Evolutionary conservation across 1,140 invertebrate species (phyloP).

Genomic region (Daktulosphaira vitifoliae): DNA sequence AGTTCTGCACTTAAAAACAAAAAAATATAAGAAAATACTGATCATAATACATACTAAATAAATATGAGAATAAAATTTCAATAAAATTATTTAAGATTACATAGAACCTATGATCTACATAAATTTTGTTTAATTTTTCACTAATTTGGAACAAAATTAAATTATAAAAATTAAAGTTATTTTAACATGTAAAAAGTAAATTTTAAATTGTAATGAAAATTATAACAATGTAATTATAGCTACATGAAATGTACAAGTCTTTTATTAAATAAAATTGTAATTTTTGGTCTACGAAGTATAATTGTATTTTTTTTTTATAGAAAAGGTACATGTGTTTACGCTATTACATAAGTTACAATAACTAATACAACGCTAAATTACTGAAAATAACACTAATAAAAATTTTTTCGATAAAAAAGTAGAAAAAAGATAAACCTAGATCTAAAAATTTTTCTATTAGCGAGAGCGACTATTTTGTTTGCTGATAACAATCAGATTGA

Average conservation of each 20-base stretch:
- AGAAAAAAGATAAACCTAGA: conserved; percentile 25
- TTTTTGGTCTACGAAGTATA: too few species aligned
- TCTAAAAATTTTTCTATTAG: background rate
- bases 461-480: background rate
- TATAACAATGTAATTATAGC: too few species aligned
- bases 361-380: conserved; percentile 17
- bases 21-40: conserved; percentile 16
- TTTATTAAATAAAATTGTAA: too few species aligned
- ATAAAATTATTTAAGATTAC: conserved; percentile 19
- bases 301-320: too few species aligned
- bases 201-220: too few species aligned
- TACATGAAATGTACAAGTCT: too few species aligned
- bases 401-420: conserved; percentile 26
- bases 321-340: conserved; percentile 23
- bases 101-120: too few species aligned
- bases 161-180: too few species aligned
- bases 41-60: background rate
- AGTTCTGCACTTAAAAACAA: conserved; percentile 1
- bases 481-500: conserved; percentile 4
- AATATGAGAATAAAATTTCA: background rate
- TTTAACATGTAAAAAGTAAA: too few species aligned
- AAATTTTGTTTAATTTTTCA: too few species aligned
- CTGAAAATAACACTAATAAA: conserved; percentile 21
- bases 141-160: too few species aligned
- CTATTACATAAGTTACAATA: background rate